Evolutionary conservation across 2,888 invertebrate genomes (phyloP).

Genomic region (Eucriotettix oculatus): DNA sequence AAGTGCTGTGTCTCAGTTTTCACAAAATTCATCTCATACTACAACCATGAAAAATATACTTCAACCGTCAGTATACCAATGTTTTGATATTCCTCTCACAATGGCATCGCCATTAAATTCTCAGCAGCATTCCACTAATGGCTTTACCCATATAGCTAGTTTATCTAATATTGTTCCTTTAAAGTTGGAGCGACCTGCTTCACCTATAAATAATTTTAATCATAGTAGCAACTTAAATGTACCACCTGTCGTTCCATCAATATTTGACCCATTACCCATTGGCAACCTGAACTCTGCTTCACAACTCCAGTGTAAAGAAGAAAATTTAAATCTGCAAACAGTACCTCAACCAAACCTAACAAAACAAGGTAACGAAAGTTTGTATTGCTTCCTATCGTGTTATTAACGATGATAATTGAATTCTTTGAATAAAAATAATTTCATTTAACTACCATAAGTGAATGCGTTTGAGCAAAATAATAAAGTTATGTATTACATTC

Average conservation of each 20-base stretch:
- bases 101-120: conserved; percentile 26
- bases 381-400: too few species aligned
- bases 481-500: too few species aligned
- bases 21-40: neutral
- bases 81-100: conserved; percentile 9
- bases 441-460: too few species aligned
- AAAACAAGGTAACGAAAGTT: conserved; percentile 20
- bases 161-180: neutral
- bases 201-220: conserved; percentile 1
- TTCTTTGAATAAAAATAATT: too few species aligned
- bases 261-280: conserved; percentile 44
- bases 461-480: too few species aligned
- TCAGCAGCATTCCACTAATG: conserved; percentile 21
- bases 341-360: conserved; percentile 20
- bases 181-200: neutral
- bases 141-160: conserved; percentile 5
- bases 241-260: conserved; percentile 39
- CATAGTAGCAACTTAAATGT: conserved; percentile 27
- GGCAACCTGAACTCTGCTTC: conserved; percentile 24
- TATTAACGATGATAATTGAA: too few species aligned
- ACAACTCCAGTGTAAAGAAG: conserved; percentile 37
- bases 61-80: conserved; percentile 7
- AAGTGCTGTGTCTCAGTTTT: neutral
- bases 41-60: neutral
- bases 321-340: conserved; percentile 38